A percentile compares a stretch with the other conserved stretches of the same genome.
Conservation (phyloP, 2,888 invertebrate genomes). For the Torymus aiolomorphi region DNA sequence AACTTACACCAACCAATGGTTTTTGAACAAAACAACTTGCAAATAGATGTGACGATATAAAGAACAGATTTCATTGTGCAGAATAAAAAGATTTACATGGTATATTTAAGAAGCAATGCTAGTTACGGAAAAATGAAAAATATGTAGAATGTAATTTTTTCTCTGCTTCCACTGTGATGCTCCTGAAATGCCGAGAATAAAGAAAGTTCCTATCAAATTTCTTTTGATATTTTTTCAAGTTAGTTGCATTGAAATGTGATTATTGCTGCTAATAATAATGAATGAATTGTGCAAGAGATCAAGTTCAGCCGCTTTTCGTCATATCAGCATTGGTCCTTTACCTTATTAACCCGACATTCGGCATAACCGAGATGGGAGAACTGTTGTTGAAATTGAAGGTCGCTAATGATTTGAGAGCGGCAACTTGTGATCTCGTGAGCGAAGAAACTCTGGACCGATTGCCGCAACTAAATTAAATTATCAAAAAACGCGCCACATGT, state of each 20-base stretch:
- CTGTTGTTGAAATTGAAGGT: conserved; percentile 78
- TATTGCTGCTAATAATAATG: conserved; percentile 35
- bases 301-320: conserved; percentile 19
- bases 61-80: conserved; percentile 28
- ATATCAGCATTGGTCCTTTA: conserved; percentile 58
- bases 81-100: conserved; percentile 10
- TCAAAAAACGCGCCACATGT: conserved; percentile 48
- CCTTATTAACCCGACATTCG: conserved; percentile 69
- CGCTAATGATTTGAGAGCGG: conserved; percentile 78
- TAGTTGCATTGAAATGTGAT: conserved; percentile 27
- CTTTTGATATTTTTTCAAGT: background rate
- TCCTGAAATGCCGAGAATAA: conserved; percentile 60
- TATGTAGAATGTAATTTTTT: conserved; percentile 62
- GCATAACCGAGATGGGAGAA: conserved; percentile 70
- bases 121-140: conserved; percentile 65
- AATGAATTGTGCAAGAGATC: conserved; percentile 49
- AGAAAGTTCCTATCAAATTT: background rate
- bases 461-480: conserved; percentile 72
- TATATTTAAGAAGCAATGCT: conserved; percentile 50
- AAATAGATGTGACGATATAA: conserved; percentile 9
- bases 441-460: conserved; percentile 78
- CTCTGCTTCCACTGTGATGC: conserved; percentile 63
- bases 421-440: conserved; percentile 78
- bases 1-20: conserved; percentile 44
- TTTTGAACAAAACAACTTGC: conserved; percentile 58